Base-by-base conservation (phyloP, 2,888 invertebrate genomes). In the Geophilus truncorum region DNA sequence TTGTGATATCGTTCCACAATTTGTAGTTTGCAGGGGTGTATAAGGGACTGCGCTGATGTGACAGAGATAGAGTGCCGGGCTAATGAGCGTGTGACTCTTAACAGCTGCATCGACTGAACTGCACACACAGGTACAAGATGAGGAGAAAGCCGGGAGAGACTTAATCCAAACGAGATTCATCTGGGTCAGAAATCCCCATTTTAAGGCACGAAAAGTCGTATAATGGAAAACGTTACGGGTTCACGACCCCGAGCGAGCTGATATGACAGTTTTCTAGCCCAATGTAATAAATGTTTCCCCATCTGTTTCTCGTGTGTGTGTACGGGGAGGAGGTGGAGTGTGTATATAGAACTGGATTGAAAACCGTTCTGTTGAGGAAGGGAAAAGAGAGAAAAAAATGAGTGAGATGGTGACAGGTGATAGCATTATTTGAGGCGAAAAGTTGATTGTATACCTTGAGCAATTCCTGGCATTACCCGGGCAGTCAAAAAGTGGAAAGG, bases 81-180 rank as follows among this genome's bases (percentile, higher is more conserved):
- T 78, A 78, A 78, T 78, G 78, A 78, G 78, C 78, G 78, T 78
- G 78, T 36, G 78, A 78, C 28, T 28, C 40, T 36, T 40, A 40
- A 30, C 78, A 78, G 40, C 78, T 78, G 78, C 36, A 32, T 77
- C 77, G 36, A 36, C 34, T 32, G 34, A 70, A 70, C 70, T 28
- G 70, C 70, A 70, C 70, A 70, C 70, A 25, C 70, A 70, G 70
- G 70, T 70, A 70, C 70, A 70, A 28, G 70, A 51, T 21, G 51
- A 51, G 51, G 18, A 18, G 32, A 32, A 32, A 32, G n/a, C n/a
- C 32, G 32, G 18, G 45, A 4, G 70, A 70, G 70, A 70, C 25
- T 70, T 70, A 70, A 70, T 70, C 70, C 70, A 70, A 70, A 70
- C 70, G 70, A 28, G 70, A 70, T 28, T 70, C 70, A 70, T 70